A percentile compares a stretch with the other conserved stretches of the same genome.
Evolutionary conservation across 2,797 vertebrate species (phyloP).

Genomic region (Erethizon dorsatum): DNA sequence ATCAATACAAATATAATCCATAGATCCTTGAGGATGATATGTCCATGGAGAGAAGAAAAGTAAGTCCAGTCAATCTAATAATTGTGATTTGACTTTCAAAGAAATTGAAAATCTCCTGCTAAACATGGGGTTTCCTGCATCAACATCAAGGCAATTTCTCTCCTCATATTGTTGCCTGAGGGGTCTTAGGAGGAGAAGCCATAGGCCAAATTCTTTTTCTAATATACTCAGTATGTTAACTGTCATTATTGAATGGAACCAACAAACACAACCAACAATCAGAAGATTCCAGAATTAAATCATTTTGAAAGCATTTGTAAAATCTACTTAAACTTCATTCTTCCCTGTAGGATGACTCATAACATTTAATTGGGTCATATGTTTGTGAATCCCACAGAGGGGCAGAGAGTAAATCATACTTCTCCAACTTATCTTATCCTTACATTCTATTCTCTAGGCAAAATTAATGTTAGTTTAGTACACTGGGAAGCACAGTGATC

Average conservation of each 20-base stretch:
- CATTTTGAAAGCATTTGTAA: not conserved
- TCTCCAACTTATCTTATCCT: not conserved
- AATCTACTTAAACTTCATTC: not conserved
- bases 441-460: not conserved
- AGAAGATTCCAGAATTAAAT: not conserved
- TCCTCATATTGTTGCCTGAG: too few relatives aligned
- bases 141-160: not conserved
- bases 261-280: not conserved
- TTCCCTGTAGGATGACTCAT: not conserved
- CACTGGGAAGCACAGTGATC: not conserved
- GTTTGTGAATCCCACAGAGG: not conserved
- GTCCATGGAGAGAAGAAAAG: not conserved
- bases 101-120: not conserved
- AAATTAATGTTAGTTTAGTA: too few relatives aligned
- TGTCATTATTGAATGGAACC: not conserved
- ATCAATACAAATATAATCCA: not conserved
- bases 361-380: not conserved
- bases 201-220: not conserved
- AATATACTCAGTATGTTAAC: not conserved
- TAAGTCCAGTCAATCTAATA: not conserved
- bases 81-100: not conserved
- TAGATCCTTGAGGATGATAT: not conserved
- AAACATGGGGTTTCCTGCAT: not conserved
- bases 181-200: not conserved
- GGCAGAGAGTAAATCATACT: not conserved